Evolutionary conservation across 2,797 vertebrate genomes (phyloP), one percentile per base, ranked within the genome.

Genomic region (Oophaga sylvatica): DNA sequence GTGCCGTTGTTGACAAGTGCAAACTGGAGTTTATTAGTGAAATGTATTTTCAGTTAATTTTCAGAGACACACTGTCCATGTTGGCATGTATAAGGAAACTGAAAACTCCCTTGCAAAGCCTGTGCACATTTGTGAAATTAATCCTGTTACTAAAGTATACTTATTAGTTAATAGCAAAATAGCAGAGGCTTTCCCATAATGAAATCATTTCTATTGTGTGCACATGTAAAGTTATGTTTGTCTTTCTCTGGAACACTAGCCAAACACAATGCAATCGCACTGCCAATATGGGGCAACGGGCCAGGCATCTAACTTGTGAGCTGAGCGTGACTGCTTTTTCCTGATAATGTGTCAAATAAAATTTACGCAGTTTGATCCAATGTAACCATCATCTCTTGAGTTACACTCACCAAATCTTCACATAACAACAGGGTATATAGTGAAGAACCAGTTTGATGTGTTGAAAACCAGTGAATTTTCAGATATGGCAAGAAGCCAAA

Each of bases 211-310:
- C 59, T 63, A 80, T 80, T 59, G 56, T 63, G 62, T 62, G 19
- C 78, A 80, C 78, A 62, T 80, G 26, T 80, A 26, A 80, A 80
- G 59, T 80, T 80, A 80, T 80, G 57, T 80, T 59, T 80, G 56
- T 31, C 57, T 80, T 59, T 80, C 78, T 41, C 31, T 15, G 75
- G 75, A 56, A 77, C 75, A 77, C 75, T 77, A 20, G 48, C 75
- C 45, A 77, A 77, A 77, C 73, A 77, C 75, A 77, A 77, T 77
- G 75, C n/a, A 56, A 26, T 16, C 48, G 15, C 26, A n/a, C 75
- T 56, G 75, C 48, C 48, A 77, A 26, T 56, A 16, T 77, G 75
- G 48, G 75, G 48, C 75, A 77, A 26, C 48, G 56, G 75, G 75
- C 75, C 75, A 77, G 48, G n/a, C 56, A 77, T 77, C 41, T n/a